Evolutionary conservation across 2,797 vertebrate species (phyloP).

Genomic region (Sebastes trivittatus): DNA sequence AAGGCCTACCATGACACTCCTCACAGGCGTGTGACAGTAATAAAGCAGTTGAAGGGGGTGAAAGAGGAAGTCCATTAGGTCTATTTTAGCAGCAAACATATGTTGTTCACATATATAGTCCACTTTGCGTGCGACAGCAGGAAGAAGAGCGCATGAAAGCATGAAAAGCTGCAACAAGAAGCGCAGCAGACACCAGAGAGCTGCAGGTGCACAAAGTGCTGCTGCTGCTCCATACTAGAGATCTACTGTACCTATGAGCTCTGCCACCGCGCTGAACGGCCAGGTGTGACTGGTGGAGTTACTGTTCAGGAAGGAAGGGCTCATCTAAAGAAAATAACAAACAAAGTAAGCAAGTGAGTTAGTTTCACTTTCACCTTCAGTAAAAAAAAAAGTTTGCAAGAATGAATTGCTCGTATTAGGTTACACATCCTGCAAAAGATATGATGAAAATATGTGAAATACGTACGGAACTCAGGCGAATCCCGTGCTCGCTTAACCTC

Average conservation of each 20-base stretch:
- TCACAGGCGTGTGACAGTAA: too few relatives aligned
- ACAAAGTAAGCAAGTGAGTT: background rate
- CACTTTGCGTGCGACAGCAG: background rate
- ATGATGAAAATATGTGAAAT: background rate
- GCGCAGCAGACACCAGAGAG: background rate
- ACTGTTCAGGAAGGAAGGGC: constrained; percentile 85
- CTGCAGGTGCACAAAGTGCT: constrained; percentile 2
- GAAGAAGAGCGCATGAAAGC: constrained; percentile 12
- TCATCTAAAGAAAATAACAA: constrained; percentile 74
- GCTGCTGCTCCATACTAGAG: too few relatives aligned
- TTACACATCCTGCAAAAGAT: too few relatives aligned
- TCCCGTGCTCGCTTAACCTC: constrained; percentile 83
- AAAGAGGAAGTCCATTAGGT: constrained; percentile 60
- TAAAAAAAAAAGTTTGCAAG: background rate
- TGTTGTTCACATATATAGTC: background rate
- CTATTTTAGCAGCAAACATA: background rate
- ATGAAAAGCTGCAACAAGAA: accelerated
- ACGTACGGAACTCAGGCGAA: constrained; percentile 85
- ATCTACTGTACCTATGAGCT: constrained; percentile 79
- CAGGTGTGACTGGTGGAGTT: constrained; percentile 87
- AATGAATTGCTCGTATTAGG: background rate
- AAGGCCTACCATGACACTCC: too few relatives aligned
- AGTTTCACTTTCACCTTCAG: background rate
- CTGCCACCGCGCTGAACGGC: constrained; percentile 87
- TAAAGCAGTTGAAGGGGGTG: background rate